These are phyloP conservation scores for Spilosoma lubricipeda DNA, from an alignment of 2,888 invertebrate species.

Conservation along the genomic window DNA sequence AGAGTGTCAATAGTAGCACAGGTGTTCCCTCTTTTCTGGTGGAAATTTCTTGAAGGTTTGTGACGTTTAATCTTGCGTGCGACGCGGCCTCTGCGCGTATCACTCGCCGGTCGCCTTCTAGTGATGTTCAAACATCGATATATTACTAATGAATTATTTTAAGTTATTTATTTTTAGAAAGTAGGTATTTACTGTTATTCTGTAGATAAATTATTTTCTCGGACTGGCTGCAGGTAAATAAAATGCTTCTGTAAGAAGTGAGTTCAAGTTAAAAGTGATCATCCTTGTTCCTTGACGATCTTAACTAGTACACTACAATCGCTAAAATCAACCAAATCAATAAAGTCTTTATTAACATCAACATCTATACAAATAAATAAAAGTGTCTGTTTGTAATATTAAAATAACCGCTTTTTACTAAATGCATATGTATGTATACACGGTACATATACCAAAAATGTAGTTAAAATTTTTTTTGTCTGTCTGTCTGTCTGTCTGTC, in stretches of 20 bases:
- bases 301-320: too few species aligned
- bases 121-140: constrained; percentile 55
- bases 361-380: too few species aligned
- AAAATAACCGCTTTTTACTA: too few species aligned
- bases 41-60: constrained; percentile 78
- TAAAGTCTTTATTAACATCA: too few species aligned
- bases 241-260: not conserved
- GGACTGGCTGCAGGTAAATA: not conserved
- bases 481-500: too few species aligned
- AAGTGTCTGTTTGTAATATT: too few species aligned
- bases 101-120: constrained; percentile 73
- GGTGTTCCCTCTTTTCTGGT: constrained; percentile 59
- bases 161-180: not conserved
- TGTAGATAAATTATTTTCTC: not conserved
- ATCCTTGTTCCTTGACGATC: too few species aligned
- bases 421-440: too few species aligned
- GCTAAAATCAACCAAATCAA: too few species aligned
- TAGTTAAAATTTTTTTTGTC: too few species aligned
- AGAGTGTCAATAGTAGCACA: constrained; percentile 44
- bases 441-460: too few species aligned
- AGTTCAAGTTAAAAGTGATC: too few species aligned
- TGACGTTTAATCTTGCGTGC: constrained; percentile 86
- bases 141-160: constrained; percentile 2
- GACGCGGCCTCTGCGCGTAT: constrained; percentile 82
- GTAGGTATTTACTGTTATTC: not conserved